A percentile compares a stretch with the other conserved stretches of the same genome.
These are phyloP conservation scores for Lucilia cuprina DNA, from an alignment of 1,140 invertebrate genomes.

Conservation along the genomic window DNA sequence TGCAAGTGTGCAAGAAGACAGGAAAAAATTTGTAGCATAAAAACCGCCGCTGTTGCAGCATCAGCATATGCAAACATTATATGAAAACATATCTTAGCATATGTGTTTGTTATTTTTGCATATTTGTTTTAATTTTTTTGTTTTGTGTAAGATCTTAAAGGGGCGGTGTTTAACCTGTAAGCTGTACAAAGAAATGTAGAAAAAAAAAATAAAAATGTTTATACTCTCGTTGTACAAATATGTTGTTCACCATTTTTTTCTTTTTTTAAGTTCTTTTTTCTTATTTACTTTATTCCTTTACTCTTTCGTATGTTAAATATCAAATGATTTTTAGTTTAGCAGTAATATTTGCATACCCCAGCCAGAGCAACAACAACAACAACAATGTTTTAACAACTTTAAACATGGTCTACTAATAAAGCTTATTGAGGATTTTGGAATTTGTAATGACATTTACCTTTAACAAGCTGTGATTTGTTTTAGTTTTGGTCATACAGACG, in stretches of 20 bases:
- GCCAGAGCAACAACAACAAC: not conserved
- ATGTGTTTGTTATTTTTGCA: not conserved
- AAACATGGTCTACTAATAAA: constrained; percentile 12
- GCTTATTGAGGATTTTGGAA: constrained; percentile 7
- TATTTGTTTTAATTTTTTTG: not conserved
- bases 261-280: not conserved
- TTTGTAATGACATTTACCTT: constrained; percentile 32
- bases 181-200: too few relatives aligned
- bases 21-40: constrained; percentile 24
- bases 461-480: constrained; percentile 24
- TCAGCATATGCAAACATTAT: not conserved
- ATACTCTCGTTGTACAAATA: not conserved
- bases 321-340: not conserved
- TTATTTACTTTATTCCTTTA: too few relatives aligned
- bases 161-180: constrained; percentile 18
- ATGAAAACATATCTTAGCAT: not conserved
- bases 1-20: constrained; percentile 26
- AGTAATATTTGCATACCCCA: not conserved
- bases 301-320: not conserved
- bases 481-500: not conserved
- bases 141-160: constrained; percentile 15
- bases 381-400: not conserved
- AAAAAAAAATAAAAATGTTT: not conserved
- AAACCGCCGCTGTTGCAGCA: not conserved
- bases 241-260: constrained; percentile 31